Evolutionary conservation across 2,113 vertebrate genomes (phyloP).

Genomic region (Aramus guarauna): DNA sequence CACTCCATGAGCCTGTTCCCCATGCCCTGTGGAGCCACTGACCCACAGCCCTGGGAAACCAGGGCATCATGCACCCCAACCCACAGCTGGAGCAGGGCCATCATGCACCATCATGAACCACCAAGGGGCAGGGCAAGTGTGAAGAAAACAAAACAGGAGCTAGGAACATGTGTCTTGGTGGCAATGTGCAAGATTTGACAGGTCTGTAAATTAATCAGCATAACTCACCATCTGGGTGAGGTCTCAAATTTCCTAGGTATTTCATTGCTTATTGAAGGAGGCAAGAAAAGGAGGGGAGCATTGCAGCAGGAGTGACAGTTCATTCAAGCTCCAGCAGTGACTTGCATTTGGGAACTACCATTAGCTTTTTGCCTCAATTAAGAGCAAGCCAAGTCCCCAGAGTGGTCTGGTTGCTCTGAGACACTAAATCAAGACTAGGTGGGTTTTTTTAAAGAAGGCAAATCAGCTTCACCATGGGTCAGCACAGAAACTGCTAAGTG

Average conservation of each 20-base stretch:
- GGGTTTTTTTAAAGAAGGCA: background rate
- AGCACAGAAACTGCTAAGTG: background rate
- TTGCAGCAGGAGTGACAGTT: background rate
- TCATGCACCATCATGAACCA: rapidly evolving
- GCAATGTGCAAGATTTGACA: background rate
- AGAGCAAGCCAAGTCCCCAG: background rate
- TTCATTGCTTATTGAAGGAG: background rate
- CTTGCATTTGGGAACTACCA: background rate
- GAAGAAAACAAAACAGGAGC: background rate
- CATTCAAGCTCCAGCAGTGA: background rate
- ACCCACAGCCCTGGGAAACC: background rate
- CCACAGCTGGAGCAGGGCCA: background rate
- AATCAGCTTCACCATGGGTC: rapidly evolving
- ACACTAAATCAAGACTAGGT: background rate
- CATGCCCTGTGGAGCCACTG: background rate
- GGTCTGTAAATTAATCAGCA: background rate
- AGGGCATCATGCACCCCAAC: background rate
- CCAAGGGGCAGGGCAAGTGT: background rate
- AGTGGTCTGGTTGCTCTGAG: background rate
- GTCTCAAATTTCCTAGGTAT: background rate
- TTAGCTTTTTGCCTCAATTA: background rate
- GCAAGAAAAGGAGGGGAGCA: background rate
- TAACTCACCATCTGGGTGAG: background rate
- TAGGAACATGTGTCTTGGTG: background rate
- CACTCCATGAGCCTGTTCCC: background rate